Percentiles rank a stretch among this genome's conserved stretches.
phyloP scores from a whole-genome alignment of 2,113 vertebrate species.

The Leptodactylus fuscus region DNA sequence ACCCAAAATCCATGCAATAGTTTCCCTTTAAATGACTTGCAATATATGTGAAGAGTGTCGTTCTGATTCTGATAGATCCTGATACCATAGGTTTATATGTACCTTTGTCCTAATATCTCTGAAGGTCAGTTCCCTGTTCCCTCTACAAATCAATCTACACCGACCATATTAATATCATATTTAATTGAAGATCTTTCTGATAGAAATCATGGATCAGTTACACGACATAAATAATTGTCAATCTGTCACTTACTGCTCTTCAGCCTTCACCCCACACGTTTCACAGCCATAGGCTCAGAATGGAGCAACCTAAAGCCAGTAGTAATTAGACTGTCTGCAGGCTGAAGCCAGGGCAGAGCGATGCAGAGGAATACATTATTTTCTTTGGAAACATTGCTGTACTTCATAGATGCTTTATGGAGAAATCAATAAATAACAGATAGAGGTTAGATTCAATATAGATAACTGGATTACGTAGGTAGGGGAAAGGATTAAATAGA shows the following conservation, averaged over 20 bases:
- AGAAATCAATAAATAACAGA: constrained; percentile 57
- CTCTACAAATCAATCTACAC: neutral
- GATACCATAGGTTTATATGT: too few species aligned
- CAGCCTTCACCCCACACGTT: constrained; percentile 11
- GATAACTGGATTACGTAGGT: constrained; percentile 57
- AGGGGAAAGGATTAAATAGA: constrained; percentile 57
- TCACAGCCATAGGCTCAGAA: neutral
- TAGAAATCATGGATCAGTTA: constrained; percentile 6
- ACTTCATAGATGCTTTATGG: constrained; percentile 52
- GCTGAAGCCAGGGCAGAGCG: neutral
- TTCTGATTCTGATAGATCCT: neutral
- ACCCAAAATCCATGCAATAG: too few species aligned
- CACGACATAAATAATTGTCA: neutral
- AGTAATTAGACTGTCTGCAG: constrained; percentile 30
- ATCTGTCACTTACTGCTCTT: neutral
- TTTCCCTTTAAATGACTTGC: neutral
- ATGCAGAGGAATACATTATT: constrained; percentile 44
- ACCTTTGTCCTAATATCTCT: too few species aligned
- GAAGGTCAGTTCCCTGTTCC: neutral
- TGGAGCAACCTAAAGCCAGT: neutral
- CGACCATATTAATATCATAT: neutral
- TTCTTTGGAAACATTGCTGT: constrained; percentile 43
- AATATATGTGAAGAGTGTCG: neutral
- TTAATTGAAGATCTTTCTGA: neutral
- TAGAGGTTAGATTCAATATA: constrained; percentile 59